Evolutionary conservation across 2,113 vertebrate species (phyloP).

Genomic region (Ochotona curzoniae): DNA sequence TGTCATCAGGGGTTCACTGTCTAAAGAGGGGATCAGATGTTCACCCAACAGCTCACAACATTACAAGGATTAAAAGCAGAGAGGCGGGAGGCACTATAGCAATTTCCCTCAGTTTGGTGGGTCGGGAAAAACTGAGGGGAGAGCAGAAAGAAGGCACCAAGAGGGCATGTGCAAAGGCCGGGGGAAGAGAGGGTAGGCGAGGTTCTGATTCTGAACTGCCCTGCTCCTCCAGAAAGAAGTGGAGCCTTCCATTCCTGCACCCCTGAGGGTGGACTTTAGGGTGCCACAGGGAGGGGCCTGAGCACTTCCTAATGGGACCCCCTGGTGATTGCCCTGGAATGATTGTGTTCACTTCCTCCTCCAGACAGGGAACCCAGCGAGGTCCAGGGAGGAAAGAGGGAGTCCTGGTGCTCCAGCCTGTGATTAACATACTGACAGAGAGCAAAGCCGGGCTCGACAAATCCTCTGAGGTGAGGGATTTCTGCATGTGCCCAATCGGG

Average conservation of each 20-base stretch:
- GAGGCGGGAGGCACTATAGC: not conserved
- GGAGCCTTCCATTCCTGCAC: not conserved
- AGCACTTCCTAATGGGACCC: not conserved
- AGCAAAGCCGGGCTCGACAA: constrained; percentile 4
- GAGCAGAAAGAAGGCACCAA: not conserved
- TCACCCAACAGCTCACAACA: constrained; percentile 5
- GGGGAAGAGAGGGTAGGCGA: not conserved
- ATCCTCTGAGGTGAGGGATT: constrained; percentile 22
- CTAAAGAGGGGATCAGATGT: not conserved
- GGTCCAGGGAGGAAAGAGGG: not conserved
- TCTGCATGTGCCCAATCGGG: constrained; percentile 33
- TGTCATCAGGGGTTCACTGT: not conserved
- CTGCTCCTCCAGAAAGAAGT: constrained; percentile 39
- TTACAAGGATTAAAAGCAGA: not conserved
- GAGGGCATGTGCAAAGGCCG: not conserved
- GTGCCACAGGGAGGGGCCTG: not conserved
- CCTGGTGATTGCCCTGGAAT: not conserved
- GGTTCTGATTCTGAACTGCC: not conserved
- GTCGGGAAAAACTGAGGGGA: not conserved
- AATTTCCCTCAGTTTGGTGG: not conserved
- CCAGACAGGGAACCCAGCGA: constrained; percentile 5
- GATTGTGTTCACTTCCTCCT: constrained; percentile 15
- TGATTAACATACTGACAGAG: not conserved
- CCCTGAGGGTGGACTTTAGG: not conserved
- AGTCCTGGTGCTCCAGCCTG: constrained; percentile 8